phyloP scores from a whole-genome alignment of 1,140 invertebrate genomes.

The Euura lappo region DNA sequence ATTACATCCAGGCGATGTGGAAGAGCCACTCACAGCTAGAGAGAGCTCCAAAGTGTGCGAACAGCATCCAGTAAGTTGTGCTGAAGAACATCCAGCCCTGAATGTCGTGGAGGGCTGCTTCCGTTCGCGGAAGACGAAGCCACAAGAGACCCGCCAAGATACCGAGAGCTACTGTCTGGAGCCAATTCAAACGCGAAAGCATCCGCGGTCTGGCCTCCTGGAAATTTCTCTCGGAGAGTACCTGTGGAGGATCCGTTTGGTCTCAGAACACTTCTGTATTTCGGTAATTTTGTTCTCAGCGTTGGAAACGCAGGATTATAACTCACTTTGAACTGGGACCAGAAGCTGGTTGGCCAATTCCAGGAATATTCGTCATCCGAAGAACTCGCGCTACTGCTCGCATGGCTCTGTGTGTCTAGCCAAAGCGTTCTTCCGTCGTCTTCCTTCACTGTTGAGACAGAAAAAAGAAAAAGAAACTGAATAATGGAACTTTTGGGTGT shows the following conservation, averaged over 20 bases:
- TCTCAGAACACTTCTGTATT: background rate
- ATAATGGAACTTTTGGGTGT: too few species aligned
- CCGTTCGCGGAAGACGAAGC: constrained; percentile 78
- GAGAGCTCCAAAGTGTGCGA: constrained; percentile 81
- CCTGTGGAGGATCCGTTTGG: constrained; percentile 41
- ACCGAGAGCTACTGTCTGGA: constrained; percentile 78
- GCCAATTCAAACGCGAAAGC: constrained; percentile 82
- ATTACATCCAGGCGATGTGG: background rate
- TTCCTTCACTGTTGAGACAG: constrained; percentile 56
- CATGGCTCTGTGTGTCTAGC: constrained; percentile 76
- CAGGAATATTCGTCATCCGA: constrained; percentile 67
- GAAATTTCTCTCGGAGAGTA: constrained; percentile 80
- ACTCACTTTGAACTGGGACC: constrained; percentile 78
- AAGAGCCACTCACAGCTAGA: constrained; percentile 69
- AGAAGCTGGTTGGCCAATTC: constrained; percentile 82
- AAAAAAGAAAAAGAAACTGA: constrained; percentile 11
- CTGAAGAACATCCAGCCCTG: constrained; percentile 90
- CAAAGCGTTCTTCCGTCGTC: constrained; percentile 77
- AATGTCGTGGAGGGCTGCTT: constrained; percentile 79
- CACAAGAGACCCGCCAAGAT: constrained; percentile 80
- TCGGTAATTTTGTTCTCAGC: background rate
- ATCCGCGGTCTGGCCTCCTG: constrained; percentile 79
- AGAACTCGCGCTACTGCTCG: constrained; percentile 65
- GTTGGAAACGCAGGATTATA: background rate
- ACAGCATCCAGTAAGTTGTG: constrained; percentile 87